phyloP scores from a whole-genome alignment of 2,797 vertebrate genomes.

The Brotula barbata region DNA sequence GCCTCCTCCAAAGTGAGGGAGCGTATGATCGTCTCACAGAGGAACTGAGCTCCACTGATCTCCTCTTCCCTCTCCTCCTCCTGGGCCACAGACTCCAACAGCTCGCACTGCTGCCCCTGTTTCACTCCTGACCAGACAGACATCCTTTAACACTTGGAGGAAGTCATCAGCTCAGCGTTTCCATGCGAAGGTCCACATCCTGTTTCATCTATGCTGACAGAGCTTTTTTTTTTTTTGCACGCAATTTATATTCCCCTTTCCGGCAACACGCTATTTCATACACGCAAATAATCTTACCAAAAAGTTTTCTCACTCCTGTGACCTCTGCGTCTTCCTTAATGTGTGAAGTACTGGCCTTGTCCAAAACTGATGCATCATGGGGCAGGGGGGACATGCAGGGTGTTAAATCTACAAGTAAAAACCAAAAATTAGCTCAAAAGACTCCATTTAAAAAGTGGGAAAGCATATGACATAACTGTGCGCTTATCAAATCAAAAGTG shows the following conservation, averaged over 20 bases:
- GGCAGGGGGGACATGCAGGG: conserved; percentile 92
- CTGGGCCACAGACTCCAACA: conserved; percentile 63
- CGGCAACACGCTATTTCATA: neutral
- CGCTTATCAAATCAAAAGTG: neutral
- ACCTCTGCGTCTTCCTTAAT: conserved; percentile 83
- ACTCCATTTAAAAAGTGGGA: neutral
- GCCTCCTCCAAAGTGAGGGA: conserved; percentile 94
- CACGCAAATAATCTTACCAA: conserved; percentile 77
- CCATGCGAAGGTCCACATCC: neutral
- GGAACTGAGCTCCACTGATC: conserved; percentile 97
- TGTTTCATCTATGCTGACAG: neutral
- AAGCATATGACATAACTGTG: neutral
- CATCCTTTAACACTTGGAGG: neutral
- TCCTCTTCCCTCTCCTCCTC: conserved; percentile 92
- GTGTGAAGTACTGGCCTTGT: conserved; percentile 79
- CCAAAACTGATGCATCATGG: conserved; percentile 81
- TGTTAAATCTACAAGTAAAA: conserved; percentile 84
- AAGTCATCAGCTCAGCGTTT: neutral
- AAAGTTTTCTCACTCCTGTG: conserved; percentile 76
- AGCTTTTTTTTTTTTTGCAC: neutral
- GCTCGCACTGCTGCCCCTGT: conserved; percentile 61
- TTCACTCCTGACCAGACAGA: conserved; percentile 66
- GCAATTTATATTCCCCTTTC: neutral
- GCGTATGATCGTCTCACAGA: conserved; percentile 96
- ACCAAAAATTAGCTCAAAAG: neutral